Percentiles rank a stretch among this genome's conserved stretches.
phyloP scores from a whole-genome alignment of 2,797 vertebrate species.

The Sebastes oblongus region DNA sequence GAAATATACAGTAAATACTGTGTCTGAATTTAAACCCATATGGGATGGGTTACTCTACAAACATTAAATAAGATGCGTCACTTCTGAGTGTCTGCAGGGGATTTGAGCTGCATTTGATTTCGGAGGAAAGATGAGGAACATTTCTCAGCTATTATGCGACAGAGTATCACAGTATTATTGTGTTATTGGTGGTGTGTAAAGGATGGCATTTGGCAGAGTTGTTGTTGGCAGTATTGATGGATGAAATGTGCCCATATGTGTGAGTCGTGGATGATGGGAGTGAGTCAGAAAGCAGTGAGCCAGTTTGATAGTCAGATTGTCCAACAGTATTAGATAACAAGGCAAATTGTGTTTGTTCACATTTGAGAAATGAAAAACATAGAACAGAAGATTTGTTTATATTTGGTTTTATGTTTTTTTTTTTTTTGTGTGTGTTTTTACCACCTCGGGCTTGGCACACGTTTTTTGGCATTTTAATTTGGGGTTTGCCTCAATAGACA shows the following conservation, averaged over 20 bases:
- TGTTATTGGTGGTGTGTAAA: neutral
- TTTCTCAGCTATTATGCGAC: neutral
- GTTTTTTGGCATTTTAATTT: neutral
- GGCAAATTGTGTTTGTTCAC: conserved; percentile 39
- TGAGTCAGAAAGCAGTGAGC: conserved; percentile 46
- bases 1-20: neutral
- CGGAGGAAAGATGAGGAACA: no score
- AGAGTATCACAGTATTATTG: neutral
- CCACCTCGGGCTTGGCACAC: neutral
- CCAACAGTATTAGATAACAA: conserved; percentile 39
- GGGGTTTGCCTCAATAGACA: neutral
- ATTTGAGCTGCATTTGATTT: neutral
- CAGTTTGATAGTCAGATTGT: conserved; percentile 27
- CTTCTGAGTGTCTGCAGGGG: neutral
- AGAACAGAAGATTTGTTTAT: neutral
- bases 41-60: neutral
- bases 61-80: no score
- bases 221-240: neutral
- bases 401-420: neutral
- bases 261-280: neutral
- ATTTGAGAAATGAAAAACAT: neutral
- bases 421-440: neutral
- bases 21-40: neutral
- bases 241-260: conserved; percentile 12
- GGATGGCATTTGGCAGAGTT: neutral